Evolutionary conservation across 1,140 invertebrate species (phyloP).

Genomic region (Drosophila teissieri): DNA sequence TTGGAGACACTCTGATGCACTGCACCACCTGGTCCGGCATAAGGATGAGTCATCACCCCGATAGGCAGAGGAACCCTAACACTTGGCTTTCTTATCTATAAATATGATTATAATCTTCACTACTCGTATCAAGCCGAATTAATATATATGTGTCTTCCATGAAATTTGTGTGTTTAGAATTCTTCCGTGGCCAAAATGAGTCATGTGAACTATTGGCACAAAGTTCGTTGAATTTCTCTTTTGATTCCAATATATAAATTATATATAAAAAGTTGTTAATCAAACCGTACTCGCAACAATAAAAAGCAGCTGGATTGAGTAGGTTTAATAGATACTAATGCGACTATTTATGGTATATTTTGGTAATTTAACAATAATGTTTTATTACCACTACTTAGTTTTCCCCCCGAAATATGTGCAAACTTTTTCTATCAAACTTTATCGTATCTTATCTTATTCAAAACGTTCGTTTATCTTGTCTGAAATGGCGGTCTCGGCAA

Average conservation of each 20-base stretch:
- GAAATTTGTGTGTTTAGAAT: background rate
- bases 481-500: slow-evolving; percentile 37
- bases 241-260: no score
- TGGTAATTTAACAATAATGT: no score
- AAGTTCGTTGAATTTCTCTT: background rate
- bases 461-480: slow-evolving; percentile 62
- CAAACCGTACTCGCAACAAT: no score
- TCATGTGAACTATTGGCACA: background rate
- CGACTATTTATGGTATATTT: no score
- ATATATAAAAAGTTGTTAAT: no score
- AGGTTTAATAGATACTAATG: no score
- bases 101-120: slow-evolving; percentile 2
- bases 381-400: no score
- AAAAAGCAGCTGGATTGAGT: no score
- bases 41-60: slow-evolving; percentile 47
- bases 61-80: slow-evolving; percentile 19
- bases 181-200: background rate
- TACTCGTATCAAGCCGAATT: background rate
- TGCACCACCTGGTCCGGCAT: slow-evolving; percentile 22
- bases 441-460: slow-evolving; percentile 58
- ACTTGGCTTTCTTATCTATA: slow-evolving; percentile 12
- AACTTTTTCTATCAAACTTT: background rate
- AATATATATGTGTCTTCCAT: slow-evolving; percentile 19
- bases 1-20: background rate
- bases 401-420: slow-evolving; percentile 15